Base-by-base conservation (phyloP, 2,113 vertebrate species). In the Malurus elegans region DNA sequence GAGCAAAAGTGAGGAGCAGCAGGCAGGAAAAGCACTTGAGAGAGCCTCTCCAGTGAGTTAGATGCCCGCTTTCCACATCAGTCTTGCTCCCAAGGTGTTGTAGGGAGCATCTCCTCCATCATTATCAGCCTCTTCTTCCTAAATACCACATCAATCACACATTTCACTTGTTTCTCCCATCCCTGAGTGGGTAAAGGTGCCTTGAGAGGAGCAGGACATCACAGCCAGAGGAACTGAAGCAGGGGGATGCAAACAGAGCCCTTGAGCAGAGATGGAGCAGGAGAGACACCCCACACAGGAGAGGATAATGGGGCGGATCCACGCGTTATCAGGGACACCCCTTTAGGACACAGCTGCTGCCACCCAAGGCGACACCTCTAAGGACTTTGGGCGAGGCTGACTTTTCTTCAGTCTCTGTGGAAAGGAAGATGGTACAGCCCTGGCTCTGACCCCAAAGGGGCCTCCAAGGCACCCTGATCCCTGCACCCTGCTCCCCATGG, bases 281-380 rank as follows among this genome's bases (percentile, higher is more conserved):
- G 19, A 66, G 20, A 1, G 6, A 80, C 31, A 61, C 1, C 72
- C 45, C 11, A 1, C 12, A 9, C 0, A 31, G 24, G 5, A 14
- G 5, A 40, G 12, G 18, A 18, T 6, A 73, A 28, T 0, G 1
- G 12, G 34, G 65, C 16, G 18, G 6, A 5, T 9, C 62, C 5
- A 0, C 1, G n/a, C 1, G 0, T 6, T 26, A 56, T 21, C 64
- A 57, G 48, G 25, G 62, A 26, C 58, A 61, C 12, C 42, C 32
- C 18, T 14, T 4, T 20, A 57, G 73, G 72, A 50, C 29, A 65
- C 15, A 58, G 67, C 2, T 62, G 42, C 56, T 86, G 76, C 38
- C 47, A 38, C 42, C 54, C 58, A 36, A 53, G n/a, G 40, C 0
- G 0, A 65, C 45, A 65, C 12, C 65, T 42, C 38, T 16, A 7